Conservation (phyloP, 2,888 invertebrate genomes). For the Ernsta delagoae region DNA sequence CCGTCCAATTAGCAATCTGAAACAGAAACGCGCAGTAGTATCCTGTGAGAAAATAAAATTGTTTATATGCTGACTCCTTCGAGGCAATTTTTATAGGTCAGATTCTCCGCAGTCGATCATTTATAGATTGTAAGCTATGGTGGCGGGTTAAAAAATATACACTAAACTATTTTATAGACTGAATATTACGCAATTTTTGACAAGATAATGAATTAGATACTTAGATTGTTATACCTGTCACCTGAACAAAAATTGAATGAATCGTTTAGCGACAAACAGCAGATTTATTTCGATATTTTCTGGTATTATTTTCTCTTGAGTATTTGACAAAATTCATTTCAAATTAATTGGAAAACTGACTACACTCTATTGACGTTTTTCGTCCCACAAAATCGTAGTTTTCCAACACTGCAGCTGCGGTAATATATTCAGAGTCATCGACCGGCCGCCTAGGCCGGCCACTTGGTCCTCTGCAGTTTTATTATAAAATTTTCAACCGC, state of each 20-base stretch:
- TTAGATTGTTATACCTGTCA: too few species aligned
- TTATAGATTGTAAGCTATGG: neutral
- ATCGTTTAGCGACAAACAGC: too few species aligned
- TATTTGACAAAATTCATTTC: too few species aligned
- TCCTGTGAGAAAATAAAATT: slow-evolving; percentile 14
- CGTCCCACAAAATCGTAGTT: slow-evolving; percentile 10
- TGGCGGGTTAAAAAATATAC: too few species aligned
- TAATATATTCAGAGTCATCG: slow-evolving; percentile 29
- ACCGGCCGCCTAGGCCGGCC: slow-evolving; percentile 24
- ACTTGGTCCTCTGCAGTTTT: slow-evolving; percentile 22
- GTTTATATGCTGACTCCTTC: neutral
- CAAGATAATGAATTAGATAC: too few species aligned
- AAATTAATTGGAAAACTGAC: too few species aligned
- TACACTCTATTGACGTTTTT: too few species aligned
- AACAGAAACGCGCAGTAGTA: slow-evolving; percentile 14
- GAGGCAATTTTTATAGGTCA: slow-evolving; percentile 14
- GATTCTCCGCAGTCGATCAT: slow-evolving; percentile 6
- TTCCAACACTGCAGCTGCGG: slow-evolving; percentile 10
- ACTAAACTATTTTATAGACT: too few species aligned
- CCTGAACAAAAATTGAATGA: too few species aligned
- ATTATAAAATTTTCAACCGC: slow-evolving; percentile 22
- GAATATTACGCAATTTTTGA: too few species aligned
- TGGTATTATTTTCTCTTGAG: too few species aligned
- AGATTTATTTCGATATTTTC: too few species aligned
- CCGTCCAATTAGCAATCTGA: slow-evolving; percentile 16